Evolutionary conservation across 2,113 vertebrate genomes (phyloP), one percentile per base, ranked within the genome.

Genomic region (Sphaerodactylus townsendi): DNA sequence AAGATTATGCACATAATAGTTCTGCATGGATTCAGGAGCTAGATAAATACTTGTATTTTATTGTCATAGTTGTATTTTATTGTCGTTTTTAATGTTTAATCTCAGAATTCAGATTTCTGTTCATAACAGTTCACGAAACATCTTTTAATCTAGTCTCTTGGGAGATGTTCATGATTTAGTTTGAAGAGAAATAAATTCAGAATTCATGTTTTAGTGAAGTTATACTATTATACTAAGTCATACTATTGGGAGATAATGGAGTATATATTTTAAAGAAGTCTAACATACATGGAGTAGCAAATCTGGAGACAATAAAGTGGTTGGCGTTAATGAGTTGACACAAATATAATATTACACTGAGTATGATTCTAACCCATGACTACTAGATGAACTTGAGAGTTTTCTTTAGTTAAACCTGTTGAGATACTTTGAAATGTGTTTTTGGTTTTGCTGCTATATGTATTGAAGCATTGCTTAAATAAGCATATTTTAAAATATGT

Each of bases 401-500:
- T 56, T 74, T 66, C 3, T 35, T 83, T n/a, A 76, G 14, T 41
- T 46, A 81, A 71, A 73, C 44, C n/a, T n/a, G 35, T 10, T 37
- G 5, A 44, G 25, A 78, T 56, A 10, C 25, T 78, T 44, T 39
- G 28, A n/a, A 35, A n/a, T 44, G 28, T 4, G 50, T 70, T 89
- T 21, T 66, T 3, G 0, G 33, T 85, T 84, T 79, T 83, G 2
- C 53, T 39, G 41, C 56, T 41, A 35, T 62, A 35, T 7, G 5
- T n/a, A 46, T 10, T 46, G 28, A 62, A 3, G 23, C 14, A 77
- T 39, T 59, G 19, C 5, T n/a, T 70, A 50, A 39, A 50, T 83
- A 74, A 71, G 41, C 19, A 62, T 71, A 6, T 7, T 79, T 70
- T 81, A 65, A 2, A 41, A 37, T 89, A 77, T 95, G 59, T 62